Evolutionary conservation across 92 coral and sea anemone genomes (phyloP).

Genomic region (Diadumene lineata): DNA sequence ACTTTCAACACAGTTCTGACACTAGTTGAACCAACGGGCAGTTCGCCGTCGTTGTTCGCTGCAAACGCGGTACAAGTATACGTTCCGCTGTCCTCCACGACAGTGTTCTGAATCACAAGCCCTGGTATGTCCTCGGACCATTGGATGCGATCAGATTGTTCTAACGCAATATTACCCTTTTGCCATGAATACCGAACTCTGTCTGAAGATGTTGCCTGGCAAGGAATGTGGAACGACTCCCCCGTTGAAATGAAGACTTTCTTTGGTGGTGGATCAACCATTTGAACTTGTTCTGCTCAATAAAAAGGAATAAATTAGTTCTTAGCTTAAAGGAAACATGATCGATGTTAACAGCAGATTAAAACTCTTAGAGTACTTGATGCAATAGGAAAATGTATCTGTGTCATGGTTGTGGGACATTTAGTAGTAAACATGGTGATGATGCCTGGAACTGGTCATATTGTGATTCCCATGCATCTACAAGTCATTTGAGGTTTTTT

Average conservation of each 20-base stretch:
- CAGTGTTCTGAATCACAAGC: conserved; percentile 2
- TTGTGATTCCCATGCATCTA: no score
- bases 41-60: no score
- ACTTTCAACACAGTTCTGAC: neutral
- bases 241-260: conserved; percentile 6
- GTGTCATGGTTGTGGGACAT: no score
- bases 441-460: no score
- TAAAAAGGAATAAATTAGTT: neutral
- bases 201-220: conserved; percentile 5
- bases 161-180: neutral
- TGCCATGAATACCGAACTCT: conserved; percentile 6
- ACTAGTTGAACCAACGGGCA: neutral
- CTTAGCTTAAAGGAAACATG: no score
- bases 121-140: conserved; percentile 3
- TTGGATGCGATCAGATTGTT: neutral
- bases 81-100: conserved; percentile 14
- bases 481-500: no score
- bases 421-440: no score
- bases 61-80: conserved; percentile 11
- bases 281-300: conserved; percentile 1
- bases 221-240: neutral
- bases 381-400: no score
- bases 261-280: conserved; percentile 16
- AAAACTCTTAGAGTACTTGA: no score
- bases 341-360: no score